Percentiles rank a stretch among this genome's conserved stretches.
These are phyloP conservation scores for Galerucella nymphaeae DNA, from an alignment of 2,888 invertebrate genomes.

Conservation along the genomic window DNA sequence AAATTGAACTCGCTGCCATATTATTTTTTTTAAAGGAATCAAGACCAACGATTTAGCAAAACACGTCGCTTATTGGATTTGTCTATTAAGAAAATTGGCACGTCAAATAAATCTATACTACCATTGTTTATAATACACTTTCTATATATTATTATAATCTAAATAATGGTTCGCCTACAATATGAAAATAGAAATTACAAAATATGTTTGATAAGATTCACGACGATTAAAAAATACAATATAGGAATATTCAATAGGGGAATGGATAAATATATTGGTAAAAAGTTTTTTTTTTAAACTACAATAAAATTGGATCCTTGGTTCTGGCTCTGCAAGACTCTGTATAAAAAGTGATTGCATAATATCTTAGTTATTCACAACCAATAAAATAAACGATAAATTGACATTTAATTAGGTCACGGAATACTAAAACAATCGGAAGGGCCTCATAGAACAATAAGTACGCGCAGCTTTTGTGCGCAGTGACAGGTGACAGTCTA, in stretches of 20 bases:
- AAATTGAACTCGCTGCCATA: no score
- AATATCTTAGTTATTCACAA: neutral
- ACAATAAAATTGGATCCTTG: neutral
- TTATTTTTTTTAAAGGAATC: no score
- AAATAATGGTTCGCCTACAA: constrained; percentile 41
- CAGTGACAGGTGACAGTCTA: no score
- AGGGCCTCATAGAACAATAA: no score
- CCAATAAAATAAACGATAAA: neutral
- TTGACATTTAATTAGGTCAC: no score
- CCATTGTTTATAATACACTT: constrained; percentile 29
- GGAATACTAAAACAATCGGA: no score
- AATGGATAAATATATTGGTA: constrained; percentile 45
- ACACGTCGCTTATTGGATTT: neutral
- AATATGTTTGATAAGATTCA: constrained; percentile 38
- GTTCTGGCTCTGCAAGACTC: constrained; percentile 17
- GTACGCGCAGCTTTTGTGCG: no score
- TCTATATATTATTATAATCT: constrained; percentile 16
- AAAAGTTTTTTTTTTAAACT: constrained; percentile 32
- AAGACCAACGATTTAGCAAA: constrained; percentile 23
- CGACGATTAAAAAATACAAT: constrained; percentile 34
- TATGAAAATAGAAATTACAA: constrained; percentile 46
- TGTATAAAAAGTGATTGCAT: no score
- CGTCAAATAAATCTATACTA: constrained; percentile 31
- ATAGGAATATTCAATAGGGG: constrained; percentile 41
- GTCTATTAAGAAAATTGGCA: constrained; percentile 39